Conservation (phyloP, 1,140 invertebrate species). For the Ylistrum balloti region DNA sequence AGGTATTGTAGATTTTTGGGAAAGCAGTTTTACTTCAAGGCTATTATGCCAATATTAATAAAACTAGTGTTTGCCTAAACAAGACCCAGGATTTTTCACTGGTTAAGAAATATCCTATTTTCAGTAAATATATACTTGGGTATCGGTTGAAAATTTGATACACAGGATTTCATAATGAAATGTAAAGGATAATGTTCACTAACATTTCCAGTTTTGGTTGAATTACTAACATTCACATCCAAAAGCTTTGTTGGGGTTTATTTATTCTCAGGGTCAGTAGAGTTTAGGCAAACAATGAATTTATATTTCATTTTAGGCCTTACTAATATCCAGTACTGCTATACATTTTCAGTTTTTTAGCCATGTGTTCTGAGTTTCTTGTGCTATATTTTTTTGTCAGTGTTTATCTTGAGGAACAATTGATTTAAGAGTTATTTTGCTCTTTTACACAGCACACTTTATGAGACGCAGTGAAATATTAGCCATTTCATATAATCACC, state of each 20-base stretch:
- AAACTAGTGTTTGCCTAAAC: background rate
- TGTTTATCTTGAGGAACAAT: background rate
- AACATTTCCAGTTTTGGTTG: no score
- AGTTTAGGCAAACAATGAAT: background rate
- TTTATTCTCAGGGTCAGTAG: no score
- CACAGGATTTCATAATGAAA: no score
- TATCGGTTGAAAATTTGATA: no score
- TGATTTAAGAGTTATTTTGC: background rate
- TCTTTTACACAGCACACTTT: background rate
- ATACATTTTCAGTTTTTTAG: background rate
- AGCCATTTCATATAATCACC: background rate
- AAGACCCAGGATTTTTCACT: background rate
- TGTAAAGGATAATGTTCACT: no score
- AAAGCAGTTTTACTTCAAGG: slow-evolving; percentile 7
- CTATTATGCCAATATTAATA: background rate
- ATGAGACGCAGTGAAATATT: background rate
- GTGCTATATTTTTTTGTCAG: slow-evolving; percentile 2
- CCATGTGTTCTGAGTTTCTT: slow-evolving; percentile 6
- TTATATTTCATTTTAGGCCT: background rate
- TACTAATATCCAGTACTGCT: slow-evolving; percentile 20
- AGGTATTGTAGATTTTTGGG: slow-evolving; percentile 28
- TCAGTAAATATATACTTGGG: no score
- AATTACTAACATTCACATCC: no score
- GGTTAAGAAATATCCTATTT: no score
- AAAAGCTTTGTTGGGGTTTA: no score